A percentile compares a stretch with the other conserved stretches of the same genome.
These are phyloP conservation scores for Oreochromis mossambicus DNA, from an alignment of 2,797 vertebrate species.

Conservation along the genomic window DNA sequence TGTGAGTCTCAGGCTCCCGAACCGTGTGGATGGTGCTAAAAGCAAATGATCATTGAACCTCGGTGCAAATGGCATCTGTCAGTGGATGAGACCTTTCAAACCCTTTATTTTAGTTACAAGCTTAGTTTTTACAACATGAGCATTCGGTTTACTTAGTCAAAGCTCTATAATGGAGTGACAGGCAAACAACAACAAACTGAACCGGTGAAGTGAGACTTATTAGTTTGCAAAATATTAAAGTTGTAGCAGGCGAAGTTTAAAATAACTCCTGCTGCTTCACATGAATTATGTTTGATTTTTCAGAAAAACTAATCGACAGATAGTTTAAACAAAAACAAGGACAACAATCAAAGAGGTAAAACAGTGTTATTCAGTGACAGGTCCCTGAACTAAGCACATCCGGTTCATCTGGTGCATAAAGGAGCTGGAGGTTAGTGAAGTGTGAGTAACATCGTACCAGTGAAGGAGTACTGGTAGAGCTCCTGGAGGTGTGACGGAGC, in stretches of 20 bases:
- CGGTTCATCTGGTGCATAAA: not conserved
- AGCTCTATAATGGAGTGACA: not conserved
- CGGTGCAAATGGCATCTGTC: accelerated
- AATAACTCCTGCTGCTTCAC: not conserved
- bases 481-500: slow-evolving; percentile 88
- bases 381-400: not conserved
- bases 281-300: not conserved
- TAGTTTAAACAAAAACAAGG: not conserved
- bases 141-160: accelerated
- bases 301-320: accelerated
- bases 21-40: not conserved
- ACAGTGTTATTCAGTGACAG: accelerated
- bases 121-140: not conserved
- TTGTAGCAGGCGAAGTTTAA: not conserved
- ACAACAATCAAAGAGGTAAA: not conserved
- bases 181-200: not conserved
- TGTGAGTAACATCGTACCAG: slow-evolving; percentile 67
- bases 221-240: not conserved
- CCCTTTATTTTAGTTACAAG: not conserved
- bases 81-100: not conserved
- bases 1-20: not conserved
- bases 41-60: not conserved
- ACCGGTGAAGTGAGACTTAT: not conserved
- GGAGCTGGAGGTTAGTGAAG: not conserved
- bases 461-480: slow-evolving; percentile 90